Base-by-base conservation (phyloP, 1,140 invertebrate genomes). In the Homarus americanus region DNA sequence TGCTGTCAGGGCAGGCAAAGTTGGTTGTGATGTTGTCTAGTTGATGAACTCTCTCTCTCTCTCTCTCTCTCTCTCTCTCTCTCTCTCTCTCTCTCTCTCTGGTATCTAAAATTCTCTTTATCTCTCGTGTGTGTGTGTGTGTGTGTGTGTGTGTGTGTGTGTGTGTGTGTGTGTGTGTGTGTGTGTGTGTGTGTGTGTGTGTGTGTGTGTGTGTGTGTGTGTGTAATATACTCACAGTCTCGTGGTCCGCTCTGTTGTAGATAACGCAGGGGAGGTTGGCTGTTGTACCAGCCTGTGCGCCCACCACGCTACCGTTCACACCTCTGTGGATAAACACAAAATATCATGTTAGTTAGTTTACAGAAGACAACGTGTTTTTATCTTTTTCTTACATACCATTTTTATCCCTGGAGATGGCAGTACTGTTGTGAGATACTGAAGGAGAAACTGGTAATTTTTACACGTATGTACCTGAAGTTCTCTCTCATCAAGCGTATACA, bases 221-320 rank as follows among this genome's bases (percentile, higher is more conserved):
- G 2, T 28, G 7, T 28, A 10, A 38, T 15, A 15, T 34, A 24
- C 85, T 87, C 53, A 87, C 85, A 72, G 85, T 87, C 75, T 87
- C 85, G 49, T 87, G 85, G 75, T 87, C 85, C 24, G 85, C 85
- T 58, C 85, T n/a, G 36, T 87, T 87, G 15, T 75, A 34, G 44
- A 87, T 87, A 41, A 87, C 85, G 20, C 85, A 87, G 0, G 85
- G 85, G 40, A 87, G 36, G 17, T 87, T 87, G 44, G 85, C 85
- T 32, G 75, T 76, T 28, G 85, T 87, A 15, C 85, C 85, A 10
- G 75, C 85, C 85, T 87, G 85, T 12, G 85, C 85, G 17, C 58
- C 85, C 73, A 87, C 85, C 34, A 79, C 12, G 28, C 85, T 87
- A 4, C 85, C 85, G 38, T 87, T 87, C 12, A 58, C 85, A 24